phyloP scores from a whole-genome alignment of 2,797 vertebrate genomes.

The Alca torda region DNA sequence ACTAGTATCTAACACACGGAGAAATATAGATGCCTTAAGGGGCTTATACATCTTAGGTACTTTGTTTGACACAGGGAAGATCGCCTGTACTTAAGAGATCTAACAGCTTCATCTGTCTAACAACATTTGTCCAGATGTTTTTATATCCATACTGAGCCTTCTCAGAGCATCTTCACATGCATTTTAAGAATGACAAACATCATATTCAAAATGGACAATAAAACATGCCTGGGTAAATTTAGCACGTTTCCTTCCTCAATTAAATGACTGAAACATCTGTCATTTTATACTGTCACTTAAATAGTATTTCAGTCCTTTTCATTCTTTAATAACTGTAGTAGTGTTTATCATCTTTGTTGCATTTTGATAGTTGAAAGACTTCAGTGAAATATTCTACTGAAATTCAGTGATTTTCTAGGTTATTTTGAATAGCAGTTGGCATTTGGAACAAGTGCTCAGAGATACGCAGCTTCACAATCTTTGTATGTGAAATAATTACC shows the following conservation, averaged over 20 bases:
- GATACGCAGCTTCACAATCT: not conserved
- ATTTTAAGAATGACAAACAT: conserved; percentile 41
- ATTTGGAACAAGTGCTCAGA: not conserved
- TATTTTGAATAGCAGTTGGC: not conserved
- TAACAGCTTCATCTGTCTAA: not conserved
- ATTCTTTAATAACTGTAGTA: not conserved
- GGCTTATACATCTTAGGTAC: not conserved
- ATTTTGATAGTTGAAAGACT: not conserved
- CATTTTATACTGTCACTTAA: not conserved
- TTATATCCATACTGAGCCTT: not conserved
- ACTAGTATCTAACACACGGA: not conserved
- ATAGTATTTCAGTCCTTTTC: not conserved
- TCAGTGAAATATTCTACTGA: not conserved
- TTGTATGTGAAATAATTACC: not conserved
- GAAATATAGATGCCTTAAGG: not conserved
- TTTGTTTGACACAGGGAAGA: not conserved
- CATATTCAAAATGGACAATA: not conserved
- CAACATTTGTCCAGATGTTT: conserved; percentile 12
- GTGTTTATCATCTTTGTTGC: not conserved
- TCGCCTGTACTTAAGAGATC: not conserved
- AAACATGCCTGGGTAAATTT: not conserved
- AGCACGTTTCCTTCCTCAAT: not conserved
- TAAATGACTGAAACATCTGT: not conserved
- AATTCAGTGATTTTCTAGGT: not conserved
- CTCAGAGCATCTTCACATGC: not conserved